Evolutionary conservation across 2,113 vertebrate genomes (phyloP).

Genomic region (Brachyhypopomus gauderio): DNA sequence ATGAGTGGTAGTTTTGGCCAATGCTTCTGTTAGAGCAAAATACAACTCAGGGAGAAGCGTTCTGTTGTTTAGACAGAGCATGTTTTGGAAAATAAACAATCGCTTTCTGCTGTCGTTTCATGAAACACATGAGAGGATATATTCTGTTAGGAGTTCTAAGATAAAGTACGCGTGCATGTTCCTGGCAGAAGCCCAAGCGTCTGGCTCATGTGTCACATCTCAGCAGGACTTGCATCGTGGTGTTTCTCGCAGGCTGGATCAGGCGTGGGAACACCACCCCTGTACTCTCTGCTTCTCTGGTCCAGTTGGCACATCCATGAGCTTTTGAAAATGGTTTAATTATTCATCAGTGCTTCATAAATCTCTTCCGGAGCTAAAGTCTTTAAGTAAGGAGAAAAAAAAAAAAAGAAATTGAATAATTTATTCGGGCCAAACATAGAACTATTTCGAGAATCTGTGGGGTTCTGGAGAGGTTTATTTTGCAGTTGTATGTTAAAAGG

Average conservation of each 20-base stretch:
- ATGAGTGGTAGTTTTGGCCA: no score
- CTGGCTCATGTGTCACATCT: not conserved
- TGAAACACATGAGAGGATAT: not conserved
- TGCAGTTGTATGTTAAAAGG: not conserved
- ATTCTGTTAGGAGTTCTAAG: not conserved
- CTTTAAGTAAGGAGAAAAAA: conserved; percentile 58
- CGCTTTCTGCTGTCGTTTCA: not conserved
- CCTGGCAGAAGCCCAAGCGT: not conserved
- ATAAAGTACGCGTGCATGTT: not conserved
- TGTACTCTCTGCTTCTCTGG: conserved; percentile 18
- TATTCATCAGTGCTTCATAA: conserved; percentile 74
- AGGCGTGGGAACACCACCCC: not conserved
- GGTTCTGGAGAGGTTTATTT: conserved; percentile 40
- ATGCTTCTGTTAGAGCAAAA: no score
- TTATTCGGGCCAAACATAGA: conserved; percentile 68
- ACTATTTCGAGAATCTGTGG: conserved; percentile 69
- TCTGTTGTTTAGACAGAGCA: no score
- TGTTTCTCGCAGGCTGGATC: not conserved
- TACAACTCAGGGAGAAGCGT: no score
- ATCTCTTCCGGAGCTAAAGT: conserved; percentile 64
- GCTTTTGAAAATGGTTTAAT: conserved; percentile 66
- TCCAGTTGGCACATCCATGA: conserved; percentile 66
- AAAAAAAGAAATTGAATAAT: conserved; percentile 75
- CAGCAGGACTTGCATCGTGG: not conserved
- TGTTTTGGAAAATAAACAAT: no score